Evolutionary conservation across 2,113 vertebrate genomes (phyloP).

Genomic region (Stictonetta naevosa): DNA sequence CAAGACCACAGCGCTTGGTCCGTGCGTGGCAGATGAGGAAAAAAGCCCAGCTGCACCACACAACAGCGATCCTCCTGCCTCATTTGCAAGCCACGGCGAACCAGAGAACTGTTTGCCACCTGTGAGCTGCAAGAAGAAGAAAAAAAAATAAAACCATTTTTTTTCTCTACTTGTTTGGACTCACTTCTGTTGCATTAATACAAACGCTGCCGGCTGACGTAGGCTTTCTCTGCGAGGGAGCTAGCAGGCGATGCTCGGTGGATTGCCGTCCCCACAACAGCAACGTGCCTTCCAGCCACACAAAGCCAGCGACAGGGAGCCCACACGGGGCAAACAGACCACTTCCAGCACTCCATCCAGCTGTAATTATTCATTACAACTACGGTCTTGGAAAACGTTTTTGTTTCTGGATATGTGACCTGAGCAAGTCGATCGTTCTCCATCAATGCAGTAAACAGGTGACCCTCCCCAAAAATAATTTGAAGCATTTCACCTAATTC

Average conservation of each 20-base stretch:
- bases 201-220: rapidly evolving
- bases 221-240: not conserved
- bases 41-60: not conserved
- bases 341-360: not conserved
- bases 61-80: not conserved
- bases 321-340: not conserved
- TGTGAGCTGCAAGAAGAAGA: not conserved
- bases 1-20: not conserved
- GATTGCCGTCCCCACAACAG: not conserved
- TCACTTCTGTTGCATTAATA: not conserved
- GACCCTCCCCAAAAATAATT: not conserved
- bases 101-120: not conserved
- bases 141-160: not conserved
- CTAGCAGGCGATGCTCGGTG: not conserved
- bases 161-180: not conserved
- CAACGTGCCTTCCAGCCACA: not conserved
- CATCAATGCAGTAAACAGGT: not conserved
- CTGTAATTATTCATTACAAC: not conserved
- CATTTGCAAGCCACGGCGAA: not conserved
- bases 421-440: not conserved
- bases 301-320: not conserved
- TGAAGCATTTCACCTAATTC: no score
- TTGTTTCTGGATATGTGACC: not conserved
- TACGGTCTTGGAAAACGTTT: not conserved
- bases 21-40: not conserved